Conservation (phyloP, 2,888 invertebrate genomes). For the Ennomos erosarius region DNA sequence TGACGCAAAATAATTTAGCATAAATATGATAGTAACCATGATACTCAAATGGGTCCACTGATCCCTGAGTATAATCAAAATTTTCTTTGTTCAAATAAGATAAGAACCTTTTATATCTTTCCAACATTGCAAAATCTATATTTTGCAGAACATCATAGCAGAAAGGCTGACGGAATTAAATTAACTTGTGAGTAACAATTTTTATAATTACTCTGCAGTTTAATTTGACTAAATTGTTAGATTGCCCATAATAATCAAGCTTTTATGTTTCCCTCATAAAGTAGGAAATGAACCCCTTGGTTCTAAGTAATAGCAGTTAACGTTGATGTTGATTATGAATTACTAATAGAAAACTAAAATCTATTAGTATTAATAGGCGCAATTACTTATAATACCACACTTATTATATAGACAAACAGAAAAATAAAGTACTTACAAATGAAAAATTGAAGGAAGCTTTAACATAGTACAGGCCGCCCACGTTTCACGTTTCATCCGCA, state of each 20-base stretch:
- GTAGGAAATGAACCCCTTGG: neutral
- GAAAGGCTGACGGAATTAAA: too few species aligned
- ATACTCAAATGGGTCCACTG: conserved; percentile 8
- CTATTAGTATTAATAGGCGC: too few species aligned
- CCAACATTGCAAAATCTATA: conserved; percentile 1
- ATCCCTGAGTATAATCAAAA: conserved; percentile 4
- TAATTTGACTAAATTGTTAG: neutral
- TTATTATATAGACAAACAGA: too few species aligned
- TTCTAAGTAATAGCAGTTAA: neutral
- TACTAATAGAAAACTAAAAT: neutral
- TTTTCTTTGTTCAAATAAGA: conserved; percentile 14
- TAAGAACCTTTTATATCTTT: neutral
- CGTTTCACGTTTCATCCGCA: too few species aligned
- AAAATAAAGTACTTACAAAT: too few species aligned
- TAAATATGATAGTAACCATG: neutral
- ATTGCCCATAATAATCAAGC: neutral
- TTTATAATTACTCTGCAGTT: neutral
- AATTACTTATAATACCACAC: too few species aligned
- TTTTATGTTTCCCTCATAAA: neutral
- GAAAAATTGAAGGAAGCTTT: too few species aligned
- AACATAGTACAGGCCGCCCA: too few species aligned
- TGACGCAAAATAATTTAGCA: conserved; percentile 9
- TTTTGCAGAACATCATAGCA: neutral
- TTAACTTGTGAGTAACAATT: neutral
- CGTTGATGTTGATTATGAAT: neutral